These are phyloP conservation scores for Elgaria multicarinata DNA, from an alignment of 2,113 vertebrate genomes.

Conservation along the genomic window DNA sequence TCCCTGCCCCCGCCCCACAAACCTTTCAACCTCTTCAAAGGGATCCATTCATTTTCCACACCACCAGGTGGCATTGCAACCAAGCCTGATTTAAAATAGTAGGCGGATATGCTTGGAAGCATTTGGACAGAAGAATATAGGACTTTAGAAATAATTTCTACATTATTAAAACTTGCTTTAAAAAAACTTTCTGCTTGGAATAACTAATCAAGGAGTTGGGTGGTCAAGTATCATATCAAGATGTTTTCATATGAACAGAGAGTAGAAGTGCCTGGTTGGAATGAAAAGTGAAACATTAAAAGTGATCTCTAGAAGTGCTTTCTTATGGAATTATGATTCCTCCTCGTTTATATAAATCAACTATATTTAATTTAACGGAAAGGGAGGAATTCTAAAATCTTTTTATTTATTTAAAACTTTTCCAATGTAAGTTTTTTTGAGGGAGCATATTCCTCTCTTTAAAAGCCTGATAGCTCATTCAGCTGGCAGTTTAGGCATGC, in stretches of 20 bases:
- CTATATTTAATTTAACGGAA: not conserved
- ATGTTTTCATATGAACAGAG: not conserved
- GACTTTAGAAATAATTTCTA: not conserved
- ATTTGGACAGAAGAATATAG: conserved; percentile 1
- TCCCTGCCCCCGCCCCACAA: conserved; percentile 15
- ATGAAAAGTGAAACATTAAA: not conserved
- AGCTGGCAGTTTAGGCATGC: too few relatives aligned
- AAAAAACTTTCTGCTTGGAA: not conserved
- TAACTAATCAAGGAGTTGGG: not conserved
- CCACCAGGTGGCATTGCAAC: conserved; percentile 96
- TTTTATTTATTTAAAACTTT: not conserved
- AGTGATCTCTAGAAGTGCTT: not conserved
- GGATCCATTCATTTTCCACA: conserved; percentile 50
- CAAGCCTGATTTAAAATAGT: conserved; percentile 76
- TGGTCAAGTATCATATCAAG: not conserved
- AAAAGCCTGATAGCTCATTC: not conserved
- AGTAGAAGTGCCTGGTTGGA: not conserved
- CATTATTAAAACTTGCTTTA: conserved; percentile 4
- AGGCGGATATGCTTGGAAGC: conserved; percentile 23
- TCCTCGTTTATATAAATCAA: not conserved
- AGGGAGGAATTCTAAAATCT: not conserved
- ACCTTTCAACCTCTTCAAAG: conserved; percentile 27
- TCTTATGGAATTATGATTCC: not conserved
- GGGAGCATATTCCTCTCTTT: not conserved
- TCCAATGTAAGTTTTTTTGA: not conserved